Evolutionary conservation across 1,140 invertebrate genomes (phyloP), one percentile per base, ranked within the genome.

Genomic region (Drosophila arawakana): DNA sequence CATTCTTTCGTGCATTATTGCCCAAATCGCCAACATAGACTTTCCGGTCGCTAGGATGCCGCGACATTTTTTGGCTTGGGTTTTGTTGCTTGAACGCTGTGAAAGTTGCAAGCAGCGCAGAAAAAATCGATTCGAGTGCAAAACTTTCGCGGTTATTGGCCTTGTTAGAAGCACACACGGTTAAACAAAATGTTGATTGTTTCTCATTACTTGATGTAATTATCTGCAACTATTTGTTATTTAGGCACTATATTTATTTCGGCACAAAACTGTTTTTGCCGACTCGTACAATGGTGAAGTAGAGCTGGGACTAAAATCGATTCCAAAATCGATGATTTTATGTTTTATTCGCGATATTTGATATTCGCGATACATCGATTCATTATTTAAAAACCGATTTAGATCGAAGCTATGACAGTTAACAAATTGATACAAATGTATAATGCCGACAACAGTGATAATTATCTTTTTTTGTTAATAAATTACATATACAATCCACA

Each of bases 21-120:
- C 95, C 96, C 90, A 99, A 94, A 94, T 99, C 98, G 41, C 98
- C 98, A 25, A 99, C 97, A 93, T 99, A 99, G 8, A 99, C 96
- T 93, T 99, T 99, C 82, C 97, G 97, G 91, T 99, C 98, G 46
- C 95, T 95, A 63, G 95, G 95, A 92, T 96, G 96, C 46, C 96
- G 94, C 69, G 96, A 96, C 96, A 97, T 96, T 80, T 81, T 84
- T 44, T 83, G 49, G 69, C 74, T 76, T 75, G 57, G 67, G 30
- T 69, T 76, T 30, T 68, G 55, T 67, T 68, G 54, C 43, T 76
- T 73, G 52, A 65, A 60, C 74, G 63, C 34, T 69, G 63, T 52
- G 70, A 88, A 86, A 78, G 75, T 83, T 72, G 80, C 80, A 82
- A 68, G 67, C 75, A 73, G 84, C 71, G 73, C 70, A 80, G 85